Conservation (phyloP, 2,113 vertebrate genomes). For the Leiothrix lutea region DNA sequence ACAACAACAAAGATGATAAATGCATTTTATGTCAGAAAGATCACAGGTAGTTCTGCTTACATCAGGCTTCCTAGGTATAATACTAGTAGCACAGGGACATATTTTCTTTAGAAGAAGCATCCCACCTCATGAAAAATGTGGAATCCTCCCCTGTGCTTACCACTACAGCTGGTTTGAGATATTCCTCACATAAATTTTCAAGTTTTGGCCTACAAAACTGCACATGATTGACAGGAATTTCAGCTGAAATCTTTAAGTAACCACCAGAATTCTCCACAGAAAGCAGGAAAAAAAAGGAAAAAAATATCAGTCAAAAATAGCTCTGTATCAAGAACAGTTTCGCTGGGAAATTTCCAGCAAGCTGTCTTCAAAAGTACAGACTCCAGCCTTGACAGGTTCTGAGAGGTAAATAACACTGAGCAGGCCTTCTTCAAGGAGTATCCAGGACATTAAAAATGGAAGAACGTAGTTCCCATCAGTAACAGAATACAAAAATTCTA, state of each 20-base stretch:
- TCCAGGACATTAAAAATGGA: background rate
- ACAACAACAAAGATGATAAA: background rate
- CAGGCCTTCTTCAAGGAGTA: background rate
- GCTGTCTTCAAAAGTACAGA: constrained; percentile 6
- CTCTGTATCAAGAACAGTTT: constrained; percentile 28
- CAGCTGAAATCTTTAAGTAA: constrained; percentile 36
- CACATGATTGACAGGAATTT: constrained; percentile 32
- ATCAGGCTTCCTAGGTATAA: background rate
- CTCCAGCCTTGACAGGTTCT: background rate
- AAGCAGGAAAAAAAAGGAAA: background rate
- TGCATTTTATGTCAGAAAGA: background rate
- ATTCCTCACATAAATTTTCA: constrained; percentile 45
- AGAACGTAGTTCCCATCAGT: background rate
- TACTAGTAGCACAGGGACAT: background rate
- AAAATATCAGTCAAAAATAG: constrained; percentile 39
- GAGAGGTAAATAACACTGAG: background rate
- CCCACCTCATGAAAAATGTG: background rate
- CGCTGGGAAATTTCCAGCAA: constrained; percentile 42
- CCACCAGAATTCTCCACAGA: constrained; percentile 24
- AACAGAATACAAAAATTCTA: background rate
- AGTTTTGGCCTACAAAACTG: background rate
- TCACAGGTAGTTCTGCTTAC: background rate
- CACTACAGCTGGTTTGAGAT: constrained; percentile 35
- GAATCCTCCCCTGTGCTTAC: constrained; percentile 9
- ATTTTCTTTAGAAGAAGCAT: background rate